Evolutionary conservation across 2,888 invertebrate species (phyloP).

Genomic region (Acronicta alni): DNA sequence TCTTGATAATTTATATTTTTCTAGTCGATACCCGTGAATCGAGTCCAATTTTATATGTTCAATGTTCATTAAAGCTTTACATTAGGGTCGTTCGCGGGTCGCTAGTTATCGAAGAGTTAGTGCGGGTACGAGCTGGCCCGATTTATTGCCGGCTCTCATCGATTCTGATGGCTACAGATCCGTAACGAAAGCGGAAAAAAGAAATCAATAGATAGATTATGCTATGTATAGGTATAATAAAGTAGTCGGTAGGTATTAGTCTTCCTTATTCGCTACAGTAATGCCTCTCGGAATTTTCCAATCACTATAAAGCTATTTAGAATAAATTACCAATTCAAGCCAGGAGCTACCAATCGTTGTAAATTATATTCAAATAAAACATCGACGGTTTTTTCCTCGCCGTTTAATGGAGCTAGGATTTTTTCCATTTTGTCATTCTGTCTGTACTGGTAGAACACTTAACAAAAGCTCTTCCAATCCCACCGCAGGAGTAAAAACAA

Average conservation of each 20-base stretch:
- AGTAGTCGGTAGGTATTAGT: slow-evolving; percentile 15
- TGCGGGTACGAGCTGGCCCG: slow-evolving; percentile 63
- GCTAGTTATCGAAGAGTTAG: slow-evolving; percentile 79
- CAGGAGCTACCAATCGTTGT: slow-evolving; percentile 11
- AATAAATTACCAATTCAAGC: slow-evolving; percentile 40
- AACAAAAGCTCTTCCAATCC: slow-evolving; percentile 81
- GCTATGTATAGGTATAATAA: slow-evolving; percentile 7
- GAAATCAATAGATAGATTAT: slow-evolving; percentile 4
- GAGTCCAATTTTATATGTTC: slow-evolving; percentile 60
- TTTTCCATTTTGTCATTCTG: slow-evolving; percentile 73
- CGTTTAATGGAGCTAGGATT: slow-evolving; percentile 57
- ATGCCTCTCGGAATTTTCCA: slow-evolving; percentile 18
- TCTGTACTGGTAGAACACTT: slow-evolving; percentile 77
- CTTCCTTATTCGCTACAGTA: slow-evolving; percentile 4
- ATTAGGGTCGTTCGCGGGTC: slow-evolving; percentile 72
- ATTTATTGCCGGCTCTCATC: slow-evolving; percentile 72
- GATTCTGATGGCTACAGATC: slow-evolving; percentile 57
- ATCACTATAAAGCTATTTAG: slow-evolving; percentile 21
- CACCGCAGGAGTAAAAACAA: slow-evolving; percentile 81
- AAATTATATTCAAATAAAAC: slow-evolving; percentile 46
- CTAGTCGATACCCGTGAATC: slow-evolving; percentile 37
- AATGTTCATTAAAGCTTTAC: slow-evolving; percentile 69
- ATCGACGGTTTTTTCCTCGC: slow-evolving; percentile 32
- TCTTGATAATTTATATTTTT: slow-evolving; percentile 38
- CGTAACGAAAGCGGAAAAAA: slow-evolving; percentile 38